Evolutionary conservation across 2,888 invertebrate genomes (phyloP).

Genomic region (Caenorhabditis uteleia): DNA sequence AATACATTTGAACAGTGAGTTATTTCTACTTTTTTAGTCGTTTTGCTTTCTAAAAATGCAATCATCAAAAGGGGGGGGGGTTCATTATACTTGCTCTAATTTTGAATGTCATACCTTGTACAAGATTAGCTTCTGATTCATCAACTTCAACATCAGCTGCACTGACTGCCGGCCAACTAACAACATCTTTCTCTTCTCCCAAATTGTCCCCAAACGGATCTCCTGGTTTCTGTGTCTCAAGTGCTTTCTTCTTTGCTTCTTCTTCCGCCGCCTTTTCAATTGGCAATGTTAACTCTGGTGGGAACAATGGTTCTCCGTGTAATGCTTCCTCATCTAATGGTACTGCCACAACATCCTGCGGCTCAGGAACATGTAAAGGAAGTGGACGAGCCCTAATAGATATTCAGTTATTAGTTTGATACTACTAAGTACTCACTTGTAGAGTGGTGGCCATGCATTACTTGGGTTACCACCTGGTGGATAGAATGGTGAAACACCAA

Average conservation of each 20-base stretch:
- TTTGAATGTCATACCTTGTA: constrained; percentile 15
- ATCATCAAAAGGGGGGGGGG: not conserved
- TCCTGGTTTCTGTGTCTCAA: constrained; percentile 32
- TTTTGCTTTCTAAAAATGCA: not conserved
- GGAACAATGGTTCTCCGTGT: constrained; percentile 65
- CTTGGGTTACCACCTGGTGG: constrained; percentile 61
- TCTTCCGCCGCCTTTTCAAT: constrained; percentile 33
- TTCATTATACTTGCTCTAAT: no score
- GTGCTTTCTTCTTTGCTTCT: constrained; percentile 18
- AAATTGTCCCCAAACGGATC: constrained; percentile 37
- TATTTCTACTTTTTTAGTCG: not conserved
- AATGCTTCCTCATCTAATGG: constrained; percentile 63
- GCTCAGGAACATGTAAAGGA: constrained; percentile 61
- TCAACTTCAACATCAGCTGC: constrained; percentile 14
- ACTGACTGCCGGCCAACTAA: constrained; percentile 30
- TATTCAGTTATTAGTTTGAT: not conserved
- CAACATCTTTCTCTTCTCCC: constrained; percentile 16
- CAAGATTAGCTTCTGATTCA: constrained; percentile 13
- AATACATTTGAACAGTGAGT: no score
- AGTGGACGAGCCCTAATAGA: constrained; percentile 59
- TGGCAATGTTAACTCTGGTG: constrained; percentile 48
- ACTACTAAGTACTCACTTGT: constrained; percentile 40
- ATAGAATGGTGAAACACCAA: constrained; percentile 62
- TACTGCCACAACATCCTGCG: constrained; percentile 63
- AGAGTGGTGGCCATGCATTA: constrained; percentile 59